phyloP scores from a whole-genome alignment of 1,140 invertebrate species.

The Littorina saxatilis region DNA sequence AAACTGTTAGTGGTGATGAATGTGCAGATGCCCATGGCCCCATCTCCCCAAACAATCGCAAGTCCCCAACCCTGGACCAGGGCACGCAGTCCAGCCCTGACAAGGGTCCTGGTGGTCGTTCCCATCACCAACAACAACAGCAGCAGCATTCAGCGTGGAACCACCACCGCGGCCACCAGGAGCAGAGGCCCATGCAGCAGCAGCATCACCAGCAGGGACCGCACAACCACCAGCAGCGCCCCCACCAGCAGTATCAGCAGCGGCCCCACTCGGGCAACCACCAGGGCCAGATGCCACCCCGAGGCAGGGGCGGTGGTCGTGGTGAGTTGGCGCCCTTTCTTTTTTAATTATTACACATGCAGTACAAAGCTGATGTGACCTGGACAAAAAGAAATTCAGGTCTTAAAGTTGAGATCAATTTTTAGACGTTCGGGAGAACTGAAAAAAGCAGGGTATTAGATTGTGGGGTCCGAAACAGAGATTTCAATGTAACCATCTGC shows the following conservation, averaged over 20 bases:
- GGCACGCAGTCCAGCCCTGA: conserved; percentile 80
- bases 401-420: too few relatives aligned
- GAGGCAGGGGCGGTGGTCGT: conserved; percentile 40
- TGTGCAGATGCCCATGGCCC: conserved; percentile 77
- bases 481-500: too few relatives aligned
- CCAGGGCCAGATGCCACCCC: conserved; percentile 56
- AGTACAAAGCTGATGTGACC: too few relatives aligned
- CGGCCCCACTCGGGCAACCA: conserved; percentile 37
- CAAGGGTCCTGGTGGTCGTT: conserved; percentile 6
- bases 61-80: conserved; percentile 86
- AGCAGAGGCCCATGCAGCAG: conserved; percentile 36
- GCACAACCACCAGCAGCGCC: conserved; percentile 14
- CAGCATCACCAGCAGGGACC: conserved; percentile 37
- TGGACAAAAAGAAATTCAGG: too few relatives aligned
- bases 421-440: too few relatives aligned
- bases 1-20: too few relatives aligned
- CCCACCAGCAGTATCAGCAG: conserved; percentile 36
- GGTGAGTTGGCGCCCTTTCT: too few relatives aligned
- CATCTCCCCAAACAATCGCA: conserved; percentile 79
- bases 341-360: too few relatives aligned
- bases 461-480: too few relatives aligned
- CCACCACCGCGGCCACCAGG: conserved; percentile 28
- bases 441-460: too few relatives aligned
- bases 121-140: background rate
- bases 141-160: background rate